A percentile compares a stretch with the other conserved stretches of the same genome.
These are phyloP conservation scores for Mugil cephalus DNA, from an alignment of 2,113 vertebrate species.

Conservation along the genomic window DNA sequence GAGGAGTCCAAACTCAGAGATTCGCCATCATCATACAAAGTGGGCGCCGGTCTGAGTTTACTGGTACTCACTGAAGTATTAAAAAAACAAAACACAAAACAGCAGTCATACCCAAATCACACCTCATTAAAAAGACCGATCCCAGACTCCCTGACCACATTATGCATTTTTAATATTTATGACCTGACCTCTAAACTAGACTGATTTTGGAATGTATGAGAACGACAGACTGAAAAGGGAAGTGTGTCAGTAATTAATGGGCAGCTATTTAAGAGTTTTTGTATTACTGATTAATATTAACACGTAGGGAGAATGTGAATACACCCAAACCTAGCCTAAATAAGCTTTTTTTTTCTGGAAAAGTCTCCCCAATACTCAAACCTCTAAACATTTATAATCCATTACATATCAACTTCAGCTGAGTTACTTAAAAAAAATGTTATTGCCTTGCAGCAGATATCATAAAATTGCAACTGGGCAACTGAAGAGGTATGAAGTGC, in stretches of 20 bases:
- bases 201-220: constrained; percentile 3
- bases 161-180: constrained; percentile 31
- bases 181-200: constrained; percentile 20
- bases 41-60: too few relatives aligned
- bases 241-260: not conserved
- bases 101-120: too few relatives aligned
- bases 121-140: too few relatives aligned
- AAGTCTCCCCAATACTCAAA: not conserved
- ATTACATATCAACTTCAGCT: not conserved
- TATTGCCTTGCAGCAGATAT: too few relatives aligned
- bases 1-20: too few relatives aligned
- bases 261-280: not conserved
- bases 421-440: not conserved
- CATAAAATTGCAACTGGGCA: not conserved
- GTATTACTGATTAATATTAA: not conserved
- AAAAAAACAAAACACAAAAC: too few relatives aligned
- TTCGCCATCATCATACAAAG: too few relatives aligned
- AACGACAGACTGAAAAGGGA: too few relatives aligned
- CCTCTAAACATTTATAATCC: too few relatives aligned
- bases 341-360: too few relatives aligned
- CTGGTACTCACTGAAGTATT: too few relatives aligned
- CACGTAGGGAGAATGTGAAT: not conserved
- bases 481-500: not conserved
- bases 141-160: not conserved
- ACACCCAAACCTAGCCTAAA: not conserved